Conservation (phyloP, 2,888 invertebrate genomes). For the Microchrysa polita region DNA sequence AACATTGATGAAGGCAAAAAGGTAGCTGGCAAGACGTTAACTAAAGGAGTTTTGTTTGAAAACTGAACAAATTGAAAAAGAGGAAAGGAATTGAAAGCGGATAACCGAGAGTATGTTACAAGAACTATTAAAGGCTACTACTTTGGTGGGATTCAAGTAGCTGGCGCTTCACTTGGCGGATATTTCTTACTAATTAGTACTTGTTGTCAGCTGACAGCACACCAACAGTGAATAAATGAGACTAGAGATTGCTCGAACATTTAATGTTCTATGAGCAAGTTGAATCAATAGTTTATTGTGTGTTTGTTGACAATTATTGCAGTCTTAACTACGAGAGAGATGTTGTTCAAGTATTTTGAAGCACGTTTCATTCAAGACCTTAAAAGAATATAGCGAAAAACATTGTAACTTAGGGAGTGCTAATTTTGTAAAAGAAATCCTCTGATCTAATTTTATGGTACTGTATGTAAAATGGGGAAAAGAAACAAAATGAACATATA, state of each 20-base stretch:
- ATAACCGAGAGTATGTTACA: slow-evolving; percentile 29
- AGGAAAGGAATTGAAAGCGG: slow-evolving; percentile 29
- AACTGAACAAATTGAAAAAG: slow-evolving; percentile 37
- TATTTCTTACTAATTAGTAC: slow-evolving; percentile 49
- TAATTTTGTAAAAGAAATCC: too few relatives aligned
- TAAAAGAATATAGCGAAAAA: too few relatives aligned
- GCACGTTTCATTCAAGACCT: too few relatives aligned
- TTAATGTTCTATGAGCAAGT: too few relatives aligned
- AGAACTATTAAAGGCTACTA: slow-evolving; percentile 37
- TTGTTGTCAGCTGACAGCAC: slow-evolving; percentile 41
- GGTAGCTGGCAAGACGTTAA: slow-evolving; percentile 39
- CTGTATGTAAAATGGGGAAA: too few relatives aligned
- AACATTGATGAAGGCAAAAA: slow-evolving; percentile 48
- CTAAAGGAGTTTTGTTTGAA: slow-evolving; percentile 22
- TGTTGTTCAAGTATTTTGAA: too few relatives aligned
- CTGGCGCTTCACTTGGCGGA: slow-evolving; percentile 49
- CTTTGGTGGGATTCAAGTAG: slow-evolving; percentile 45
- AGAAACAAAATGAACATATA: too few relatives aligned
- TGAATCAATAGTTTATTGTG: too few relatives aligned
- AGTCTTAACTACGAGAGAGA: too few relatives aligned
- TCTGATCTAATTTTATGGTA: too few relatives aligned
- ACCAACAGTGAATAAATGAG: slow-evolving; percentile 21
- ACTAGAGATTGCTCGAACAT: slow-evolving; percentile 6
- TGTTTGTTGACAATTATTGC: too few relatives aligned
- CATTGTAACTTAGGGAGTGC: too few relatives aligned